Percentiles rank a stretch among this genome's conserved stretches.
Evolutionary conservation across 2,888 invertebrate species (phyloP).

Genomic region (Spilarctia lutea): DNA sequence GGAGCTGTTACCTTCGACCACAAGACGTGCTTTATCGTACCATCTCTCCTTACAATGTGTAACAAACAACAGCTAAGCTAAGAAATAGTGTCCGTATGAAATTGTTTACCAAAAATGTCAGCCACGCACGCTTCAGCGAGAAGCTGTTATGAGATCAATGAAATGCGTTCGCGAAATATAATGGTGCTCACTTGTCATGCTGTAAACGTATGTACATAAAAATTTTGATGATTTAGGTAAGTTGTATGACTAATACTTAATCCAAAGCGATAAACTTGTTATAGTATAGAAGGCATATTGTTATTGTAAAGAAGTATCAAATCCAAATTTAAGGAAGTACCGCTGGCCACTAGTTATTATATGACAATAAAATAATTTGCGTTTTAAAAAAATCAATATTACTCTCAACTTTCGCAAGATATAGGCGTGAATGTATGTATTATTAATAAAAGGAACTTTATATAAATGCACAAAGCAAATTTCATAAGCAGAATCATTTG

Average conservation of each 20-base stretch:
- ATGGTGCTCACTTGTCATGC: slow-evolving; percentile 32
- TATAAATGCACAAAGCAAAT: background rate
- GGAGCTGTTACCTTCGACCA: slow-evolving; percentile 20
- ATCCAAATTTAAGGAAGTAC: no score
- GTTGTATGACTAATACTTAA: background rate
- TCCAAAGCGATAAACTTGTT: background rate
- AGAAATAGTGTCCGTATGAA: slow-evolving; percentile 32
- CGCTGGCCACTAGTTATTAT: no score
- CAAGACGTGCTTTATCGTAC: slow-evolving; percentile 39
- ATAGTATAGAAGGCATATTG: background rate
- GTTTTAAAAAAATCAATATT: no score
- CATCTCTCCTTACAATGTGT: slow-evolving; percentile 32
- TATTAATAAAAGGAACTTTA: background rate
- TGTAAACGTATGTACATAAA: background rate
- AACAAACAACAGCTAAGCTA: slow-evolving; percentile 29
- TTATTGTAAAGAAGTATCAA: no score
- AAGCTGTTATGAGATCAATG: slow-evolving; percentile 51
- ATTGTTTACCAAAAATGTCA: slow-evolving; percentile 46
- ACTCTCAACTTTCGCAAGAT: no score
- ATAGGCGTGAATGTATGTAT: background rate
- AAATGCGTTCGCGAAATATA: slow-evolving; percentile 35
- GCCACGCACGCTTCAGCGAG: slow-evolving; percentile 40
- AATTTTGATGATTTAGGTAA: background rate
- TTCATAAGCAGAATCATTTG: background rate
- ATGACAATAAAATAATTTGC: no score